Conservation (phyloP, 2,888 invertebrate genomes). For the Agrochola litura region DNA sequence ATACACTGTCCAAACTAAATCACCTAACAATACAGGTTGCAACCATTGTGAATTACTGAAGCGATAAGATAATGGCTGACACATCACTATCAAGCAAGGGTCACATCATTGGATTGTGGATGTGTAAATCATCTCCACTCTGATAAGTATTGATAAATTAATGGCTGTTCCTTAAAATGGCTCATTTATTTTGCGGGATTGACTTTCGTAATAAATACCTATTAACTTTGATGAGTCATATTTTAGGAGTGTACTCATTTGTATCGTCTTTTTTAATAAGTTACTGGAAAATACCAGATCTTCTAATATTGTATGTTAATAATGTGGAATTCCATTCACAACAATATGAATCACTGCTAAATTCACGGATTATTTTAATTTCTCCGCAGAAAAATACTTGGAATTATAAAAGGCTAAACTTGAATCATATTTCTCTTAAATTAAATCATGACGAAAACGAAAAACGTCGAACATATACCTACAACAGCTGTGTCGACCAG, state of each 20-base stretch:
- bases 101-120: constrained; percentile 38
- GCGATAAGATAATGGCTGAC: constrained; percentile 67
- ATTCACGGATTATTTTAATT: background rate
- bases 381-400: background rate
- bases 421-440: background rate
- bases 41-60: constrained; percentile 64
- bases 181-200: background rate
- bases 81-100: constrained; percentile 51
- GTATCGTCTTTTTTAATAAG: constrained; percentile 10
- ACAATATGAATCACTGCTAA: constrained; percentile 14
- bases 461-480: background rate
- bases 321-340: background rate
- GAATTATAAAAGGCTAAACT: background rate
- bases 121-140: constrained; percentile 11
- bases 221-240: constrained; percentile 32
- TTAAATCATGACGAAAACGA: background rate
- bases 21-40: constrained; percentile 40
- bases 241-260: background rate
- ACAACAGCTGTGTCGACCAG: background rate
- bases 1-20: constrained; percentile 35
- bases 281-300: background rate
- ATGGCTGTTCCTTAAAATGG: background rate
- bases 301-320: background rate
- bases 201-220: background rate
- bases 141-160: constrained; percentile 16